Conservation (phyloP, 2,888 invertebrate genomes). For the Gastrophysa polygoni region DNA sequence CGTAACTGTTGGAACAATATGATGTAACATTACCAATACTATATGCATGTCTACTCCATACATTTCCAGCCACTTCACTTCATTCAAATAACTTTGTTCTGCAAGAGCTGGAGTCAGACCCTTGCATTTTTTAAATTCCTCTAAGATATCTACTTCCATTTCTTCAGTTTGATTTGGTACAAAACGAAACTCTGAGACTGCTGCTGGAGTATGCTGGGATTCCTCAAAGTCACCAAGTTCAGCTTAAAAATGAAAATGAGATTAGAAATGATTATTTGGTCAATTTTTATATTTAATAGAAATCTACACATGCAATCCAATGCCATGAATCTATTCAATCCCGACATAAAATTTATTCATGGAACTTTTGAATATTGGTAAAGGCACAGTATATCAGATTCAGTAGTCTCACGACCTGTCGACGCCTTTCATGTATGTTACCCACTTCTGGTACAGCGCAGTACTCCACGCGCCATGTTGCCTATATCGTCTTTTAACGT, state of each 20-base stretch:
- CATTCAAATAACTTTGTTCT: conserved; percentile 92
- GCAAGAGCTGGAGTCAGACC: conserved; percentile 95
- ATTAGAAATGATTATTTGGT: background rate
- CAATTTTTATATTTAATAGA: too few relatives aligned
- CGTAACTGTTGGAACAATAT: too few relatives aligned
- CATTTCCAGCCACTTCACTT: conserved; percentile 95
- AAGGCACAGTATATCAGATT: too few relatives aligned
- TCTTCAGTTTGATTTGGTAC: conserved; percentile 96
- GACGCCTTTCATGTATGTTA: too few relatives aligned
- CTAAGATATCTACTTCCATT: conserved; percentile 92
- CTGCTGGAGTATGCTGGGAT: conserved; percentile 89
- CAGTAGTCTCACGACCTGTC: too few relatives aligned
- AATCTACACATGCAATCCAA: too few relatives aligned
- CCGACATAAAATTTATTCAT: too few relatives aligned
- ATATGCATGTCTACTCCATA: conserved; percentile 99
- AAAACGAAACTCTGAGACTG: conserved; percentile 98
- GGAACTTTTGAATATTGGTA: too few relatives aligned
- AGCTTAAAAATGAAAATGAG: conserved; percentile 66
- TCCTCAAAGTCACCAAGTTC: conserved; percentile 98
- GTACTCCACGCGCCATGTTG: too few relatives aligned
- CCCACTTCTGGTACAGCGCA: too few relatives aligned
- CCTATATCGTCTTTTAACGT: too few relatives aligned
- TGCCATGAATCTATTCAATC: too few relatives aligned
- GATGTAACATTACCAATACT: conserved; percentile 79
- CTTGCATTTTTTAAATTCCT: conserved; percentile 85